Evolutionary conservation across 2,888 invertebrate genomes (phyloP).

Genomic region (Rhyacophila evoluta): DNA sequence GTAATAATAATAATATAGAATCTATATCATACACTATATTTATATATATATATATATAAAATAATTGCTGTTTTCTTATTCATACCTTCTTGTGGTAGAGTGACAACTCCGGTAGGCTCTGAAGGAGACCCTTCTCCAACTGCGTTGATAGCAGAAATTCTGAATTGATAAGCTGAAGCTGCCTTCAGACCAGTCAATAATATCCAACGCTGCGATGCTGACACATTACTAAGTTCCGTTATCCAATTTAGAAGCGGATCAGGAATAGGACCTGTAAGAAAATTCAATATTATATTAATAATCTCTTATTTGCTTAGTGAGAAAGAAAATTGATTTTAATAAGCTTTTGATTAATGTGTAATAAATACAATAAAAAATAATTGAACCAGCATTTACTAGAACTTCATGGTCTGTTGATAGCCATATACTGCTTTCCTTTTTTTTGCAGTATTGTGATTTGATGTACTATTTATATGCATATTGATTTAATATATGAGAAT

Average conservation of each 20-base stretch:
- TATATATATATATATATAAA: neutral
- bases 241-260: conserved; percentile 90
- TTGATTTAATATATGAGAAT: too few species aligned
- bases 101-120: conserved; percentile 88
- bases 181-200: conserved; percentile 90
- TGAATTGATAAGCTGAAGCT: conserved; percentile 95
- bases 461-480: too few species aligned
- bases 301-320: too few species aligned
- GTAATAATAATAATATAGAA: neutral
- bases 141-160: conserved; percentile 96
- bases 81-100: conserved; percentile 95
- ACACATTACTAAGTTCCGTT: conserved; percentile 88
- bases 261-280: conserved; percentile 82
- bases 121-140: conserved; percentile 96
- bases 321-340: too few species aligned
- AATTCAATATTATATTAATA: conserved; percentile 43
- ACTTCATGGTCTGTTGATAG: too few species aligned
- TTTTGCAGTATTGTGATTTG: too few species aligned
- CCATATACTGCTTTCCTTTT: too few species aligned
- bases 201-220: conserved; percentile 82
- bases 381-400: too few species aligned
- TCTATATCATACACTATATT: neutral
- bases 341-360: too few species aligned
- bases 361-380: too few species aligned
- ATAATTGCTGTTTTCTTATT: too few species aligned